Conservation (phyloP, 2,797 vertebrate genomes). For the Amblyraja radiata region DNA sequence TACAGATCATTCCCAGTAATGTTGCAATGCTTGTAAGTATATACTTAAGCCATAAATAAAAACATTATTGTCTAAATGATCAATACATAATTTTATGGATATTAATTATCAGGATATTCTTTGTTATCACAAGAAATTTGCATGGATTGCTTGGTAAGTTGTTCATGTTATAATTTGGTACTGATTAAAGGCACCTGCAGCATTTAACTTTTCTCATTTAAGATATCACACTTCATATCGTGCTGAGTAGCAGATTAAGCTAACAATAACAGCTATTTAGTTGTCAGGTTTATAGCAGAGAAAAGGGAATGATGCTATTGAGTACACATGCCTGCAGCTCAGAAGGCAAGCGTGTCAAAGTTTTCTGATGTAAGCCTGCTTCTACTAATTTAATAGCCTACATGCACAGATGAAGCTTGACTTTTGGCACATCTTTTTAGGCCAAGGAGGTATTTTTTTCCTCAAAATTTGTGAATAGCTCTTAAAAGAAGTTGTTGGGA, state of each 20-base stretch:
- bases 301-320: not conserved
- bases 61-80: not conserved
- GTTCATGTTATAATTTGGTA: not conserved
- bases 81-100: not conserved
- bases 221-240: not conserved
- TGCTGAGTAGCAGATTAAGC: not conserved
- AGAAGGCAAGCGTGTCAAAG: not conserved
- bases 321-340: not conserved
- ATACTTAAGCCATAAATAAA: not conserved
- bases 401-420: not conserved
- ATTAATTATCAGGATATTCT: not conserved
- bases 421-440: not conserved
- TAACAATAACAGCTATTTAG: not conserved
- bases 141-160: not conserved
- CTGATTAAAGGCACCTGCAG: not conserved
- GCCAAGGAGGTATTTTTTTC: not conserved
- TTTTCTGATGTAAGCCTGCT: not conserved
- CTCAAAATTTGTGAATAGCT: not conserved
- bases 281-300: not conserved
- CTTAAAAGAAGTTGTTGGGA: not conserved
- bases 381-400: not conserved
- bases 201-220: not conserved
- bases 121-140: not conserved
- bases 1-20: not conserved
- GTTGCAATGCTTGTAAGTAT: not conserved